These are phyloP conservation scores for Drosophila kohkoa DNA, from an alignment of 1,140 invertebrate species.

Conservation along the genomic window DNA sequence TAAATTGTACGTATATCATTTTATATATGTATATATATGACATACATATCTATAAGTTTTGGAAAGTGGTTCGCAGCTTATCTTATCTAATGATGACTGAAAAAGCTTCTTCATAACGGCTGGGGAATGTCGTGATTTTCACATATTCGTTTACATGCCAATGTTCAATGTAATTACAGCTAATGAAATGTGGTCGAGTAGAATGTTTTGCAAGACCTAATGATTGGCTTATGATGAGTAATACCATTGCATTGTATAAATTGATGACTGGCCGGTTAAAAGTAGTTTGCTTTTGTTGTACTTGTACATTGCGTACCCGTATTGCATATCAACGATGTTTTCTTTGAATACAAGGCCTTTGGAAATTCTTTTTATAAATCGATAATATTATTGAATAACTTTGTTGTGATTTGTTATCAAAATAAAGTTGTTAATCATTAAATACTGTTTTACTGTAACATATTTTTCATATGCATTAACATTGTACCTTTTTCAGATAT, in stretches of 20 bases:
- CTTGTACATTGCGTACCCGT: too few species aligned
- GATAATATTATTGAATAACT: not conserved
- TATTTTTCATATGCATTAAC: not conserved
- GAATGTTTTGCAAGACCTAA: conserved; percentile 53
- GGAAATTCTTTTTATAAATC: not conserved
- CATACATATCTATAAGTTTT: conserved; percentile 28
- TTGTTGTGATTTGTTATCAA: not conserved
- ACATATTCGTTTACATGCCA: conserved; percentile 50
- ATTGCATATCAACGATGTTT: not conserved
- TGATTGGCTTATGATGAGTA: conserved; percentile 49
- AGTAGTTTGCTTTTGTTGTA: not conserved
- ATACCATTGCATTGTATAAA: conserved; percentile 1
- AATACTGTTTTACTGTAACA: not conserved
- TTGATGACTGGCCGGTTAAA: conserved; percentile 30
- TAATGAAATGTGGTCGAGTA: conserved; percentile 53
- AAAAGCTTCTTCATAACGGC: conserved; percentile 21
- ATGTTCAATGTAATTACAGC: conserved; percentile 59
- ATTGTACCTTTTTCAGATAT: conserved; percentile 85
- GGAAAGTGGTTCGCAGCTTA: conserved; percentile 37
- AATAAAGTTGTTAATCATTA: not conserved
- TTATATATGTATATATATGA: not conserved
- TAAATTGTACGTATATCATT: conserved; percentile 18
- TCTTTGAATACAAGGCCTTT: not conserved
- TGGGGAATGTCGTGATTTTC: conserved; percentile 44
- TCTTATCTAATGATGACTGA: conserved; percentile 57